phyloP scores from a whole-genome alignment of 92 coral and sea anemone genomes.

The Palythoa grandiflora region DNA sequence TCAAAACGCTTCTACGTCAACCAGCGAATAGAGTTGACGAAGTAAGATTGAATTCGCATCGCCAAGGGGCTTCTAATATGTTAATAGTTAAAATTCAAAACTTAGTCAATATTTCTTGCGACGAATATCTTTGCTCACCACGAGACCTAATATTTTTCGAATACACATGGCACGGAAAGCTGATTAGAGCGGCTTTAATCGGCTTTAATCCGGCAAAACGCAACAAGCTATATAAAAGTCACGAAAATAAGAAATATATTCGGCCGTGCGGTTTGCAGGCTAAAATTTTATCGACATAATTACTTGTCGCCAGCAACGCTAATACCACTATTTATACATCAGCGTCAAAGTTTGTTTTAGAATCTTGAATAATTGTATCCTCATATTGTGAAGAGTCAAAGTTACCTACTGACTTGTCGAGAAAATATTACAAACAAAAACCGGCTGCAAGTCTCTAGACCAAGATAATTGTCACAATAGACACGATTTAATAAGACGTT shows the following conservation, averaged over 20 bases:
- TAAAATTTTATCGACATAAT: background rate
- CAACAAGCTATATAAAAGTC: slow-evolving; percentile 15
- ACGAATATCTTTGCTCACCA: background rate
- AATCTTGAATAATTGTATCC: background rate
- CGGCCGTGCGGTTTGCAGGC: background rate
- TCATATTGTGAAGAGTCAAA: background rate
- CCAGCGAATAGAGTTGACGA: background rate
- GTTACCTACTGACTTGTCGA: background rate
- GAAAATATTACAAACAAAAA: background rate
- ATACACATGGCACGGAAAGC: background rate
- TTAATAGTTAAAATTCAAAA: slow-evolving; percentile 43
- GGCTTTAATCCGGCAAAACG: slow-evolving; percentile 16
- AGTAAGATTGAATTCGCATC: background rate
- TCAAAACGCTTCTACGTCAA: background rate
- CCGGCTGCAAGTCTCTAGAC: too few species aligned
- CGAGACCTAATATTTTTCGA: slow-evolving; percentile 3
- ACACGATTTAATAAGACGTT: too few species aligned
- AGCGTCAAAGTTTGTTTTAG: background rate
- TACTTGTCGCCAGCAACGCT: slow-evolving; percentile 13
- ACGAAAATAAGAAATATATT: background rate
- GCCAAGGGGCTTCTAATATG: slow-evolving; percentile 37
- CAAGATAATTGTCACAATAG: too few species aligned
- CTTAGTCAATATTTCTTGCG: slow-evolving; percentile 20
- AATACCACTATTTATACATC: slow-evolving; percentile 18
- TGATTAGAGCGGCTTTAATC: slow-evolving; percentile 8